Percentiles rank a stretch among this genome's conserved stretches.
These are phyloP conservation scores for Aelia acuminata DNA, from an alignment of 2,888 invertebrate species.

Conservation along the genomic window DNA sequence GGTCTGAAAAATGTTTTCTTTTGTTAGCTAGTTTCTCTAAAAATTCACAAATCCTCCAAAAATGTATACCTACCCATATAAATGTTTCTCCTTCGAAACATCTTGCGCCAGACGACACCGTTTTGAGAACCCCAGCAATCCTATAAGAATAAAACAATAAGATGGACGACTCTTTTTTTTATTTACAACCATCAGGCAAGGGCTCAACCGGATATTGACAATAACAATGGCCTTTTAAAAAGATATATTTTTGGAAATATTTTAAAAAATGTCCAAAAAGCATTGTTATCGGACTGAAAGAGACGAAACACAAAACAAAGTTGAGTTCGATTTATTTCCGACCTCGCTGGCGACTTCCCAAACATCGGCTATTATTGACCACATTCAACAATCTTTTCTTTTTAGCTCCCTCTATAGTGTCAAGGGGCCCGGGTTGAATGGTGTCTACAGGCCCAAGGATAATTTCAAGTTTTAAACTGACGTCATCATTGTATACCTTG, in stretches of 20 bases:
- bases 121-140: too few species aligned
- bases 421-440: neutral
- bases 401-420: neutral
- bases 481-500: neutral
- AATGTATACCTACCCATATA: too few species aligned
- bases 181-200: neutral
- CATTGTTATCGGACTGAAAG: constrained; percentile 19
- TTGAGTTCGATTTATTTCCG: constrained; percentile 38
- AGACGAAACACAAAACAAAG: constrained; percentile 33
- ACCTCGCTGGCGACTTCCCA: constrained; percentile 24
- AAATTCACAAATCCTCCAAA: too few species aligned
- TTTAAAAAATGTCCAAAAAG: neutral
- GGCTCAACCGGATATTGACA: constrained; percentile 7
- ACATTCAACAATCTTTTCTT: constrained; percentile 29
- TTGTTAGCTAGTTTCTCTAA: too few species aligned
- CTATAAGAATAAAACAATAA: too few species aligned
- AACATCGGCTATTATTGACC: constrained; percentile 32
- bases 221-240: neutral
- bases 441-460: neutral
- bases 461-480: neutral
- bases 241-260: constrained; percentile 32
- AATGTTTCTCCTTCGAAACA: too few species aligned
- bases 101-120: too few species aligned
- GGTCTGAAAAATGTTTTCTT: too few species aligned
- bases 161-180: neutral